Evolutionary conservation across 2,888 invertebrate species (phyloP), one percentile per base, ranked within the genome.

Genomic region (Andricus quercusramuli): DNA sequence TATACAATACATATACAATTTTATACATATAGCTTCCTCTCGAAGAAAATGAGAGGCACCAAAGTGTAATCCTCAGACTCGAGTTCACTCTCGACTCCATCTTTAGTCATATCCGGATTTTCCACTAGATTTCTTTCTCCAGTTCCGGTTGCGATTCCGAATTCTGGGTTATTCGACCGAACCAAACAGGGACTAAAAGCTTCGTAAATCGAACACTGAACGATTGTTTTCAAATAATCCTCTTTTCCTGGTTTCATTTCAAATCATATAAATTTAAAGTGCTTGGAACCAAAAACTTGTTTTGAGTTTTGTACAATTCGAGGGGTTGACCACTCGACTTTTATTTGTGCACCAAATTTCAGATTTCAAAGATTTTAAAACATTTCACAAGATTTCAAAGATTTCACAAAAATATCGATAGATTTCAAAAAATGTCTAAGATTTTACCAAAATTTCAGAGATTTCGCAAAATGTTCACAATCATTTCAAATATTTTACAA

Each of bases 51-150:
- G 70, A 70, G 59, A 59, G 32, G 37, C 56, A 56, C 32, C 56
- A 74, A 74, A 74, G 15, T 74, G 56, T 74, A 74, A 74, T 74
- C 74, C 56, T 74, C 51, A 74, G 56, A n/a, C 56, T 56, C 51
- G 32, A 74, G 74, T 74, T 74, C 74, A 74, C 74, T 59, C 56
- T 70, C 70, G 29, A 70, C 51, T 51, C 13, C 51, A 56, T 56
- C 51, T 74, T n/a, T 32, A 74, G 51, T 74, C 56, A 74, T 56
- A 59, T 74, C 74, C 74, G 56, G 74, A 74, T 74, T 74, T 74
- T 74, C 74, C 32, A 74, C 56, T 74, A 74, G 56, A 51, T 74
- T 74, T 74, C 70, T 70, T 74, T 74, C 70, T 70, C 20, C 11
- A 70, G 70, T 70, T 70, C 70, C 70, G 51, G 47, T 70, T 51